Conservation (phyloP, 2,113 vertebrate genomes). For the Cyanistes caeruleus region DNA sequence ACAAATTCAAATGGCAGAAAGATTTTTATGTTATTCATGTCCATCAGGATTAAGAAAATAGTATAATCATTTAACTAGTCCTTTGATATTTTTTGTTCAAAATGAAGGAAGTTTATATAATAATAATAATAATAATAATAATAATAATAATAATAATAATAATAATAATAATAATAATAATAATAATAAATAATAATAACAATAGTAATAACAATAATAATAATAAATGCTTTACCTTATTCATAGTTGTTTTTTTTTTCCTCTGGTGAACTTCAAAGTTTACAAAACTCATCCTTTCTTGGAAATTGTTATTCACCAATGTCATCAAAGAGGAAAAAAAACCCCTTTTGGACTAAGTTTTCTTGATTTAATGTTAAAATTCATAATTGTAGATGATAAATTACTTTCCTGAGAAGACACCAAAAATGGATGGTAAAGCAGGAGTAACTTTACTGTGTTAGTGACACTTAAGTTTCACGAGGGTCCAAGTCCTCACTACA, state of each 20-base stretch:
- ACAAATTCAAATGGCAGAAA: neutral
- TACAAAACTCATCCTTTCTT: neutral
- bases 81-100: neutral
- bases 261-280: neutral
- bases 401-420: accelerated
- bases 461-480: neutral
- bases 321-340: neutral
- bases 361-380: neutral
- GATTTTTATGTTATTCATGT: neutral
- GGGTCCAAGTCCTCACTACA: neutral
- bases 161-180: neutral
- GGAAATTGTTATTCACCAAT: neutral
- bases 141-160: neutral
- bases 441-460: neutral
- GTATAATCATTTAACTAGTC: neutral
- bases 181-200: neutral
- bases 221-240: neutral
- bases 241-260: neutral
- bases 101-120: neutral
- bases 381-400: neutral
- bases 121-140: neutral
- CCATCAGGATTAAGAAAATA: neutral
- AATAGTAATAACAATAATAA: neutral
- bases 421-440: neutral
- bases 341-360: neutral